These are phyloP conservation scores for Xiphorhynchus erythropygius DNA, from an alignment of 2,797 vertebrate species.

Conservation along the genomic window DNA sequence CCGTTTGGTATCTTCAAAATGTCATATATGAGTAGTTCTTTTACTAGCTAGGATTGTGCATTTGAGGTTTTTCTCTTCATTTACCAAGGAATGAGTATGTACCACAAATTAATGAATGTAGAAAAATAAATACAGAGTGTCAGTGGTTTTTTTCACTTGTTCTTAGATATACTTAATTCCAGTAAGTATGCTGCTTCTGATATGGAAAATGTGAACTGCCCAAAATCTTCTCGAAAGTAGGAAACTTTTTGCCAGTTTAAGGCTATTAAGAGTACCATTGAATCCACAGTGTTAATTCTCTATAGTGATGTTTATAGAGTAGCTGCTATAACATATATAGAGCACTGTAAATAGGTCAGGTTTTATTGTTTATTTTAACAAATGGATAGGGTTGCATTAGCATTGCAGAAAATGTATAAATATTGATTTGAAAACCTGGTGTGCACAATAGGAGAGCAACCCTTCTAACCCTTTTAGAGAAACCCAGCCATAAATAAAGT, in stretches of 20 bases:
- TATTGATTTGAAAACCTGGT: slow-evolving; percentile 84
- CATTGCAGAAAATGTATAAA: slow-evolving; percentile 82
- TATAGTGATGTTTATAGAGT: slow-evolving; percentile 21
- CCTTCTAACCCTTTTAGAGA: slow-evolving; percentile 84
- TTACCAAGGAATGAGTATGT: neutral
- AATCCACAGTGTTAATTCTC: slow-evolving; percentile 32
- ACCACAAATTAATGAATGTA: neutral
- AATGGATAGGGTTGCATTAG: slow-evolving; percentile 79
- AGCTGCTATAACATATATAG: slow-evolving; percentile 9
- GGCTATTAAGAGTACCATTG: neutral
- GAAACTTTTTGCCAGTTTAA: neutral
- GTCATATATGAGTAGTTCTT: neutral
- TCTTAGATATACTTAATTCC: neutral
- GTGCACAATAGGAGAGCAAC: slow-evolving; percentile 76
- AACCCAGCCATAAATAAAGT: slow-evolving; percentile 78
- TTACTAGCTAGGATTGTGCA: neutral
- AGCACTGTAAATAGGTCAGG: slow-evolving; percentile 74
- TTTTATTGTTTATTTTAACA: slow-evolving; percentile 83
- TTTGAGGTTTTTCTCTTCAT: slow-evolving; percentile 5
- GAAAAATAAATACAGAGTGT: neutral
- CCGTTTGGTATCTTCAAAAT: neutral
- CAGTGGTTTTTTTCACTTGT: neutral
- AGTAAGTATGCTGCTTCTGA: neutral
- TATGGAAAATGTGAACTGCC: neutral
- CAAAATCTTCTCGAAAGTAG: neutral